Base-by-base conservation (phyloP, 2,797 vertebrate species). In the Falco naumanni region DNA sequence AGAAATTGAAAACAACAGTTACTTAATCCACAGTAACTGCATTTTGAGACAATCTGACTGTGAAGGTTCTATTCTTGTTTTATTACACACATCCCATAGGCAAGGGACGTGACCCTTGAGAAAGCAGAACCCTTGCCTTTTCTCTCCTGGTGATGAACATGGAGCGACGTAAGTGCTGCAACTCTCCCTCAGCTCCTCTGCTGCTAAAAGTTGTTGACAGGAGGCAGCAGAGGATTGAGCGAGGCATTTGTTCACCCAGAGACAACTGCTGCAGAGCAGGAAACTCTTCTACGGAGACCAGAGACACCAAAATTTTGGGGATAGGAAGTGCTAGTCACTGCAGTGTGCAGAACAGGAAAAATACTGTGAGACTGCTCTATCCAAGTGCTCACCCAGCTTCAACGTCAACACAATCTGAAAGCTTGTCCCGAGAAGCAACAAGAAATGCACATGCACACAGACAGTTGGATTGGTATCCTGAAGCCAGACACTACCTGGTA, bases 31-130 rank as follows among this genome's bases (percentile, higher is more conserved):
- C 59, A 60, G 47, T 20, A 71, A 82, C 21, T 13, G 22, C 16
- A 50, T 56, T 78, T 83, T 60, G 60, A 63, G 43, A n/a, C 41
- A 51, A 13, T 16, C 14, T 39, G 34, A 25, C 68, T 34, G 6
- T 5, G 13, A 61, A 24, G 39, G 8, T 85, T 45, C 53, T 45
- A 19, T 31, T 65, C 25, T 45, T 48, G 25, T 17, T 50, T n/a
- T 26, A 28, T n/a, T 26, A 28, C 22, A 25, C 10, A 16, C 13
- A 7, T 17, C 21, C n/a, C 45, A 26, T 4, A 20, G 0, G 4
- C 1, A 9, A 48, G 24, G 54, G 34, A 80, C 2, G 1, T 4
- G 56, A 80, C 16, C 17, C 50, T 69, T 28, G 1, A 4, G 50
- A 41, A 57, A 57, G 29, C 10, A 31, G 20, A 39, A 39, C 43